Conservation (phyloP, 2,888 invertebrate species). For the Unio delphinus region DNA sequence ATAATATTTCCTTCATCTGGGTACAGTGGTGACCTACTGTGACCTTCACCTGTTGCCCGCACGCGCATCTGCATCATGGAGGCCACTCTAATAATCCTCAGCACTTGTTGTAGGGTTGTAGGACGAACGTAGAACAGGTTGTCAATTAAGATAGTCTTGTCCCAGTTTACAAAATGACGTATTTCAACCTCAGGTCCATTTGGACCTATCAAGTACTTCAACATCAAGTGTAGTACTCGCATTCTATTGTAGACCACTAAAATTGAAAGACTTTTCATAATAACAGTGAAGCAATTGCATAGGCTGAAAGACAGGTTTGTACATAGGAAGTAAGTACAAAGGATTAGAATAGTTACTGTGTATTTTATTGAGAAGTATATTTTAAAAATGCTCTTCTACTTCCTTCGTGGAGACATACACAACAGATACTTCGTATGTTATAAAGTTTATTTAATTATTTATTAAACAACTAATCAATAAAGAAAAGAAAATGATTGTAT, state of each 20-base stretch:
- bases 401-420: no score
- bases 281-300: no score
- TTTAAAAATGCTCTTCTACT: no score
- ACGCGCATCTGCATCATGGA: conserved; percentile 1
- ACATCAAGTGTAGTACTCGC: conserved; percentile 2
- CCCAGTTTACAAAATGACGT: conserved; percentile 13
- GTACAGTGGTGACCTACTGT: conserved; percentile 9
- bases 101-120: conserved; percentile 8
- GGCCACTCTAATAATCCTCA: conserved; percentile 7
- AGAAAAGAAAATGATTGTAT: no score
- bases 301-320: no score
- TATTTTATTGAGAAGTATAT: no score
- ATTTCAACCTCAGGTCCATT: conserved; percentile 12
- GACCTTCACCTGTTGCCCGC: conserved; percentile 9
- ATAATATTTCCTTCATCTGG: conserved; percentile 12
- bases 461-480: no score
- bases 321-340: no score
- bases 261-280: background rate
- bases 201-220: conserved; percentile 4
- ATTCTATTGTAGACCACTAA: conserved; percentile 4
- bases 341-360: no score
- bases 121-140: conserved; percentile 10
- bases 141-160: conserved; percentile 9
- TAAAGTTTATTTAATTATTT: no score
- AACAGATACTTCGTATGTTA: no score